Base-by-base conservation (phyloP, 1,140 invertebrate species). In the Calycopis cecrops region DNA sequence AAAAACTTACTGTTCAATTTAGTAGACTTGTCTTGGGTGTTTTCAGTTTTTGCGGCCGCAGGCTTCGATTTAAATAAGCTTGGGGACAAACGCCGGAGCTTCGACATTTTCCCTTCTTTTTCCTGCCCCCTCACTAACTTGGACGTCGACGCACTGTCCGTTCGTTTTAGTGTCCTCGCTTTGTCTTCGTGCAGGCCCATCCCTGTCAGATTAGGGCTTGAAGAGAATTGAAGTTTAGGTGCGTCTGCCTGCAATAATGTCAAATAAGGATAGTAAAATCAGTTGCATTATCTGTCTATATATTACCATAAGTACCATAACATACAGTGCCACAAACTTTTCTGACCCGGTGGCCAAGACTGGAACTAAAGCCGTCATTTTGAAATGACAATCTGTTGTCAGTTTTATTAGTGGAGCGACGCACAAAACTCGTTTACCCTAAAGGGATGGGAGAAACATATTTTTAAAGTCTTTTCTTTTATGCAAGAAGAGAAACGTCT, bases 121-220 rank as follows among this genome's bases (percentile, higher is more conserved):
- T 75, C 1, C 1, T 57, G 4, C 55, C 65, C 59, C 8, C 63
- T 55, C 3, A 28, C 54, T 11, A 85, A 52, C 35, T 79, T 80
- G 1, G 82, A 80, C 3, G 82, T 81, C 0, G 82, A 84, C 9
- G 65, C 77, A 33, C 80, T 82, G 37, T 82, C 82, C 14, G 59
- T 58, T 6, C 72, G 56, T 42, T 69, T 79, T 7, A 80, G 49
- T 33, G 55, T 71, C 49, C 72, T 80, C 0, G 59, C 49, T 7
- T 69, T 60, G n/a, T 79, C 73, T 6, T 81, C 71, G 7, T 69
- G 62, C 0, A 60, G 52, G 10, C 62, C 69, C 14, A 73, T 35
- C 0, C 60, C 66, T 1, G 79, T 76, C 44, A 85, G 51, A 44
- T 85, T 85, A 7, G 82, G 80, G 47, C 80, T 84, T 0, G 82